Evolutionary conservation across 2,888 invertebrate genomes (phyloP).

Genomic region (Dryococelus australis): DNA sequence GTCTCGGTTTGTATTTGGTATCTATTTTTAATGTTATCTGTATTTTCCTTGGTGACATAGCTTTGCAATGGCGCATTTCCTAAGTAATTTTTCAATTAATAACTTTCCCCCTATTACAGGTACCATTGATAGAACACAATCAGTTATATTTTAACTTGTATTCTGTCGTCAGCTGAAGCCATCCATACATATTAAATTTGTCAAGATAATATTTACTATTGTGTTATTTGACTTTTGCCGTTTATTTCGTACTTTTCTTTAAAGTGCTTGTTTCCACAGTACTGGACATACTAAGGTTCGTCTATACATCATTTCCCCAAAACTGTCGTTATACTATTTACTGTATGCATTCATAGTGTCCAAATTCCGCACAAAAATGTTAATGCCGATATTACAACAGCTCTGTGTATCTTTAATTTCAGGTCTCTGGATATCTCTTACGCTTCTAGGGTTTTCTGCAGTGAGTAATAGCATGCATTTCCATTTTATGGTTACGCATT

Average conservation of each 20-base stretch:
- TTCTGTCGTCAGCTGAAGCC: too few relatives aligned
- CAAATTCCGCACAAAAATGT: neutral
- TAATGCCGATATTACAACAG: neutral
- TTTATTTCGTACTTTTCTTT: neutral
- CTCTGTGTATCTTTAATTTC: constrained; percentile 1
- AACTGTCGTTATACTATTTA: neutral
- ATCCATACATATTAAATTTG: too few relatives aligned
- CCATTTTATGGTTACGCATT: neutral
- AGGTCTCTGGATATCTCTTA: neutral
- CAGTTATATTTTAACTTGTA: too few relatives aligned
- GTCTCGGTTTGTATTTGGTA: too few relatives aligned
- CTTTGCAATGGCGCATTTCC: too few relatives aligned
- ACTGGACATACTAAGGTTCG: neutral
- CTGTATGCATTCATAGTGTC: neutral
- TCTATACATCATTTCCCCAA: neutral
- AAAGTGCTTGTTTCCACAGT: neutral
- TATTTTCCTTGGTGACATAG: too few relatives aligned
- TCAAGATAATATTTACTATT: too few relatives aligned
- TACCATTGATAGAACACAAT: too few relatives aligned
- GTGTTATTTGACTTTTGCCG: too few relatives aligned
- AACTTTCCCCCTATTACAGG: too few relatives aligned
- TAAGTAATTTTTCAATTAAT: too few relatives aligned
- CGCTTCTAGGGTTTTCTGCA: neutral
- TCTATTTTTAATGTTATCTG: too few relatives aligned
- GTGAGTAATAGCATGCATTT: constrained; percentile 16